These are phyloP conservation scores for Smithornis capensis DNA, from an alignment of 2,113 vertebrate species.

Conservation along the genomic window DNA sequence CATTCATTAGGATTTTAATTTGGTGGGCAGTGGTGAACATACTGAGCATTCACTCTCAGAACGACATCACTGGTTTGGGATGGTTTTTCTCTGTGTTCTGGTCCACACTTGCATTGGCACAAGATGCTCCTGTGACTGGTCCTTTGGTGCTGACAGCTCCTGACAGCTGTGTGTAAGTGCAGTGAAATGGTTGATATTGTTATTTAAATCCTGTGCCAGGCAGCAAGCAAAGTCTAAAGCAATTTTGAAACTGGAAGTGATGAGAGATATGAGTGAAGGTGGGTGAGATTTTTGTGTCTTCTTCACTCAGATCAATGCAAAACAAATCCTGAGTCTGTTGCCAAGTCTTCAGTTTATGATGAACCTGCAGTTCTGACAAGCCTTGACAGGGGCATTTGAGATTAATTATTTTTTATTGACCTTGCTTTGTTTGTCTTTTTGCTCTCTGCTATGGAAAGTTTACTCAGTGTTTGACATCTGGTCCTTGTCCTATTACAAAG, in stretches of 20 bases:
- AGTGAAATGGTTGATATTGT: background rate
- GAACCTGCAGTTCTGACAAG: background rate
- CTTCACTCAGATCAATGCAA: background rate
- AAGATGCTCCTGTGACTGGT: background rate
- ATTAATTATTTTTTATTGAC: constrained; percentile 25
- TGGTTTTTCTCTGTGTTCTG: background rate
- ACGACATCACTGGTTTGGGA: background rate
- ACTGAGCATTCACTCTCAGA: background rate
- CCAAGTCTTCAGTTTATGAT: background rate
- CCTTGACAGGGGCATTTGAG: background rate
- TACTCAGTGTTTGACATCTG: constrained; percentile 40
- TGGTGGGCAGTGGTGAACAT: background rate
- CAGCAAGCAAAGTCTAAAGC: background rate
- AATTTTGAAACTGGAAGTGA: background rate
- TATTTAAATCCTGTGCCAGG: background rate
- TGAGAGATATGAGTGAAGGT: background rate
- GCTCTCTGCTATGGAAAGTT: background rate
- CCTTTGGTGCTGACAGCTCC: background rate
- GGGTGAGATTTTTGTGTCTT: background rate
- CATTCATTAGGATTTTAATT: background rate
- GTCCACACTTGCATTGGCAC: background rate
- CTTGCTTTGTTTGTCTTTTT: constrained; percentile 33
- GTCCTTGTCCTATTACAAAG: background rate
- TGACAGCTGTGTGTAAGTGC: background rate
- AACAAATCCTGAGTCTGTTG: background rate